These are phyloP conservation scores for Mesoclemmys tuberculata DNA, from an alignment of 2,113 vertebrate species.

Conservation along the genomic window DNA sequence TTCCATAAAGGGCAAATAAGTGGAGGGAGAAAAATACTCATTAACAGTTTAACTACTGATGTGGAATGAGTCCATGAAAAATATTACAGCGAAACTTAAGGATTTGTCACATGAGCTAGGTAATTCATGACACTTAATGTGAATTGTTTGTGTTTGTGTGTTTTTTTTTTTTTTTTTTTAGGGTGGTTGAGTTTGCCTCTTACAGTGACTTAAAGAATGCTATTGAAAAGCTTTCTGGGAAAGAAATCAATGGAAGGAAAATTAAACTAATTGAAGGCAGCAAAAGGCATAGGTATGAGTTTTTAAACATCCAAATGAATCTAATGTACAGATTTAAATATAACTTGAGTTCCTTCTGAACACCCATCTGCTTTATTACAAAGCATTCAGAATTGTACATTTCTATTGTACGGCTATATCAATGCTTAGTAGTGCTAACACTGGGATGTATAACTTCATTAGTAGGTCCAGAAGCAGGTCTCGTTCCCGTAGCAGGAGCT, in stretches of 20 bases:
- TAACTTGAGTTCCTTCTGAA: rapidly evolving
- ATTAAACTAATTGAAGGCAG: slow-evolving; percentile 94
- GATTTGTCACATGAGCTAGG: not conserved
- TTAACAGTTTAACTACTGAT: not conserved
- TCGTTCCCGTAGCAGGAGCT: slow-evolving; percentile 90
- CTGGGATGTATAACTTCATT: rapidly evolving
- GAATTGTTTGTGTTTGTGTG: not conserved
- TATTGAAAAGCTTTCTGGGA: slow-evolving; percentile 95
- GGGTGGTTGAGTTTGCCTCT: slow-evolving; percentile 98
- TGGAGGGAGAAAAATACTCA: not conserved
- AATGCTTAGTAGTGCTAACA: rapidly evolving
- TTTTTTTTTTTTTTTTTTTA: slow-evolving; percentile 16
- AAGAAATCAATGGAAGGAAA: slow-evolving; percentile 98
- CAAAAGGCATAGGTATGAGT: slow-evolving; percentile 90
- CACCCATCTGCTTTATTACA: not conserved
- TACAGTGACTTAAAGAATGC: slow-evolving; percentile 97
- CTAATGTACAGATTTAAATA: rapidly evolving
- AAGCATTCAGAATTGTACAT: rapidly evolving
- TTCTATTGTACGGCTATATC: not conserved
- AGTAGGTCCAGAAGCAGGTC: slow-evolving; percentile 92
- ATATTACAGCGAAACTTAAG: not conserved
- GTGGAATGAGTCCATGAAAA: not conserved
- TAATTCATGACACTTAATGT: not conserved
- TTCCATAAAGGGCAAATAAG: not conserved
- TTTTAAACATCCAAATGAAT: not conserved